phyloP scores from a whole-genome alignment of 2,888 invertebrate species.

The Spisula subtruncata region DNA sequence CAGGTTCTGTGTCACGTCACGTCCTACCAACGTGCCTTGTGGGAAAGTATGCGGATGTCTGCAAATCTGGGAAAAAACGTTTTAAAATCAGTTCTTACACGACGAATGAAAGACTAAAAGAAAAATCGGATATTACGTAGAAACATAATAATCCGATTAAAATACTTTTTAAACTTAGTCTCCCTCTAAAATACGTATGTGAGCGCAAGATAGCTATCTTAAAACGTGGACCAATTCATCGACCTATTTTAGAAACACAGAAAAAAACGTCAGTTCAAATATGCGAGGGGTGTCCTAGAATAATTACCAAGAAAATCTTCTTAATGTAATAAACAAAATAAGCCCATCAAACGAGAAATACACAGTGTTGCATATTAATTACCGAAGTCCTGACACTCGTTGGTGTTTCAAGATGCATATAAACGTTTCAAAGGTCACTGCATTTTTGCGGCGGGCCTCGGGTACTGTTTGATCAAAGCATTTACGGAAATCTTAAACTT shows the following conservation, averaged over 20 bases:
- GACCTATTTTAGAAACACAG: not conserved
- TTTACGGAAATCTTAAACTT: too few relatives aligned
- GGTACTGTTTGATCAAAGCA: too few relatives aligned
- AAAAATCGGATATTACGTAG: too few relatives aligned
- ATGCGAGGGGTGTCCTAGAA: too few relatives aligned
- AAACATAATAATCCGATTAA: too few relatives aligned
- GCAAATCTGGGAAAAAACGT: not conserved
- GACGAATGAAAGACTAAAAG: too few relatives aligned
- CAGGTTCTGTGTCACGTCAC: not conserved
- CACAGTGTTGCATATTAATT: not conserved
- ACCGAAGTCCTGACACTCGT: not conserved
- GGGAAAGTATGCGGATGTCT: not conserved
- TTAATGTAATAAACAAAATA: not conserved
- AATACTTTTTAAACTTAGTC: too few relatives aligned
- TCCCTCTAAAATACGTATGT: too few relatives aligned
- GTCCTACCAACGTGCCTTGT: not conserved
- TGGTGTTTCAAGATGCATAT: not conserved
- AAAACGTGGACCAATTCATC: not conserved
- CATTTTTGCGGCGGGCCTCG: too few relatives aligned
- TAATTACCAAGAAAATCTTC: not conserved
- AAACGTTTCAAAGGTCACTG: not conserved
- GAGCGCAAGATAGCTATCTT: not conserved
- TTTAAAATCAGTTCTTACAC: too few relatives aligned
- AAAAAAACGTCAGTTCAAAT: not conserved
- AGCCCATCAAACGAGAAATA: not conserved